Base-by-base conservation (phyloP, 2,888 invertebrate genomes). In the Tachina fera region DNA sequence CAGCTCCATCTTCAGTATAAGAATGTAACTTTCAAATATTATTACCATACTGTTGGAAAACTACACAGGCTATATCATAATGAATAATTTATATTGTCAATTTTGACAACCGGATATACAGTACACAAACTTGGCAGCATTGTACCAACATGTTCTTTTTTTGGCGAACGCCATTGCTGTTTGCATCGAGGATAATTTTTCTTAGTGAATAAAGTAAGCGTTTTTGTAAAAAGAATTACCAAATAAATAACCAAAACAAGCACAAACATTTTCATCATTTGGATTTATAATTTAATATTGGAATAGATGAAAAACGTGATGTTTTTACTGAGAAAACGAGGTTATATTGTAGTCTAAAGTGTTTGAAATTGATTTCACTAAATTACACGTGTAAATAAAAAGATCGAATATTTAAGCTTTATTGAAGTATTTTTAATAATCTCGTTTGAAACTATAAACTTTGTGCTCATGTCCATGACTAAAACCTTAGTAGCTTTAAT, bases 101-200 rank as follows among this genome's bases (percentile, higher is more conserved):
- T 39, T 49, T 72, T 82, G 79, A 77, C 76, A 86, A 83, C 87
- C 87, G 87, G 87, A 87, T 83, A 87, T 76, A 78, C n/a, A 6
- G 61, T n/a, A 9, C 74, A 65, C 9, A 67, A 86, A 86, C 67
- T 87, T 88, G 88, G 90, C 90, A 88, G 81, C 88, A 89, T 87
- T 88, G 63, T 63, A 63, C 47, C 87, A 88, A 90, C 91, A 91
- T 92, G 92, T 91, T 92, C 92, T 92, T 92, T 92, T 92, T 90
- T 91, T 90, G 90, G 90, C 92, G 90, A 91, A 91, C 92, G 92
- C 90, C 91, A 91, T 91, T 90, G 89, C 91, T 89, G 90, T 90
- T 91, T 90, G 91, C 90, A 91, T 91, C 92, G 91, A 89, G 88
- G 88, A 89, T 88, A 87, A 89, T 89, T 91, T 90, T 90, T 89